Evolutionary conservation across 2,113 vertebrate genomes (phyloP), one percentile per base, ranked within the genome.

Genomic region (Ivindomyrus marchei): DNA sequence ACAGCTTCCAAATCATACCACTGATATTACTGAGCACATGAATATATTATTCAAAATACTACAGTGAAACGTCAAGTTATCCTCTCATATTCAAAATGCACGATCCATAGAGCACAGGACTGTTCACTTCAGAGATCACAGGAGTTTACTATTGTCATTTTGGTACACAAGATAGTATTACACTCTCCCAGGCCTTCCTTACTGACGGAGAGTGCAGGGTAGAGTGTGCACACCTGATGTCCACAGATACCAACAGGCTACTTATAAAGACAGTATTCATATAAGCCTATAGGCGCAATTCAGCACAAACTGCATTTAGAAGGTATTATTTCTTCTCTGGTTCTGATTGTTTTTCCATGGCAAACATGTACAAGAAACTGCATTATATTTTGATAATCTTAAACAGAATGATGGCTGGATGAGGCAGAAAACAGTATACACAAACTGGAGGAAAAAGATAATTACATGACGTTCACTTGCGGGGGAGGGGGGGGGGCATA

Each of bases 1-100:
- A 87, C 53, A 74, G 45, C 66, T 86, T 70, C 39, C 19, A 87
- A 66, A 87, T 15, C 50, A 70, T 87, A 87, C 85, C 89, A 62
- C 62, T 70, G 19, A 49, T 87, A 53, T 87, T 36, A 87, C n/a
- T 19, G 19, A 90, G 84, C 85, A 52, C 42, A 90, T 87, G 27
- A 90, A 24, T 39, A 89, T 70, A 49, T 87, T 50, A 49, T 42
- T 50, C 77, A 27, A 85, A 87, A 66, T 39, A 52, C 47, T 80
- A 74, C 31, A 80, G 17, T 45, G 39, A n/a, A 53, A 52, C 39
- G 11, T 90, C 58, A 46, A 87, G 50, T 31, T 47, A 49, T 50
- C 66, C 85, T 52, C 85, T 45, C 62, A 53, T 88, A 87, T 21
- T 52, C 47, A 39, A 45, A 74, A 52, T 27, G 50, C 49, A 90